Conservation (phyloP, 2,113 vertebrate species). For the Nothocercus nigrocapillus region DNA sequence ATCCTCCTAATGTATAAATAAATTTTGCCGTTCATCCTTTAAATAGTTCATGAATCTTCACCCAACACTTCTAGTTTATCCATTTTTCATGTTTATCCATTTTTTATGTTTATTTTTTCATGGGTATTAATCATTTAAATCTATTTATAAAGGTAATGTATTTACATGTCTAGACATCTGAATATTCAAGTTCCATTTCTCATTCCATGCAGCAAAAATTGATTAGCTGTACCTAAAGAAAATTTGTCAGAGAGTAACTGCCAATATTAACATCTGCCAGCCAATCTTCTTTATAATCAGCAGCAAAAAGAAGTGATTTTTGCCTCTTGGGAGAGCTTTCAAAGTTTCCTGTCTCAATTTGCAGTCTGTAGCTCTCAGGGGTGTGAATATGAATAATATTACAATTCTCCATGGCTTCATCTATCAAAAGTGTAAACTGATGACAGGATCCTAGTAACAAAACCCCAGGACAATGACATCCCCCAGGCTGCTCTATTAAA, state of each 20-base stretch:
- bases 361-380: constrained; percentile 38
- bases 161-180: constrained; percentile 35
- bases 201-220: constrained; percentile 59
- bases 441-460: not conserved
- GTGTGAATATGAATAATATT: not conserved
- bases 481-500: not conserved
- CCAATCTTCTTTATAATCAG: constrained; percentile 65
- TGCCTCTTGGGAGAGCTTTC: constrained; percentile 57
- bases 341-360: constrained; percentile 47
- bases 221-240: constrained; percentile 59
- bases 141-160: constrained; percentile 65
- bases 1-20: not conserved
- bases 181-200: constrained; percentile 36
- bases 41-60: constrained; percentile 13
- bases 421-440: constrained; percentile 34
- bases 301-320: constrained; percentile 66
- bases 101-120: constrained; percentile 44
- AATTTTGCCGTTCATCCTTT: not conserved
- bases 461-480: not conserved
- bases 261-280: constrained; percentile 74
- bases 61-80: constrained; percentile 14
- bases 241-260: constrained; percentile 73
- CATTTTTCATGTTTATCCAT: constrained; percentile 55
- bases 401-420: constrained; percentile 21
- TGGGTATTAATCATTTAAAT: constrained; percentile 58